Evolutionary conservation across 1,140 invertebrate genomes (phyloP).

Genomic region (Zaprionus inermis): DNA sequence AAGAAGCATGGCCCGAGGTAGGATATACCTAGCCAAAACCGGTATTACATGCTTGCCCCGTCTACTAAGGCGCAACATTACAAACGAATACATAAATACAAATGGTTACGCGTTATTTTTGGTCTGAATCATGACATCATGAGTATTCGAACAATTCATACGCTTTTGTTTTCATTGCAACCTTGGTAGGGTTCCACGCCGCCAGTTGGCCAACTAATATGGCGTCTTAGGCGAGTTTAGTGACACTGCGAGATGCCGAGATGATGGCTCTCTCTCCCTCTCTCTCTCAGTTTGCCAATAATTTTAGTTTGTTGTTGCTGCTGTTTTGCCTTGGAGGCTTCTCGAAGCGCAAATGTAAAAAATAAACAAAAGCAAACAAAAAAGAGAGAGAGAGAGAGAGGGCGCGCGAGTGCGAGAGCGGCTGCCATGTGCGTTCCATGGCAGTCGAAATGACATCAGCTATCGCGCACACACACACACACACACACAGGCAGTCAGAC

Average conservation of each 20-base stretch:
- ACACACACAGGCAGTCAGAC: slow-evolving; percentile 13
- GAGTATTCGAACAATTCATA: background rate
- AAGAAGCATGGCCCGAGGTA: background rate
- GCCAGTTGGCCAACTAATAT: background rate
- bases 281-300: too few species aligned
- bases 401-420: background rate
- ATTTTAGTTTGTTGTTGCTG: slow-evolving; percentile 14
- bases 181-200: slow-evolving; percentile 35
- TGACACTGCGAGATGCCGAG: slow-evolving; percentile 8
- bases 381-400: slow-evolving; percentile 12
- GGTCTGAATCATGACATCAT: slow-evolving; percentile 60
- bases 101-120: slow-evolving; percentile 31
- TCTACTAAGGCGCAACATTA: slow-evolving; percentile 11
- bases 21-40: slow-evolving; percentile 39
- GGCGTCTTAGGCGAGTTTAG: slow-evolving; percentile 18
- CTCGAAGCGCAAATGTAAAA: slow-evolving; percentile 71
- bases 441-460: slow-evolving; percentile 67
- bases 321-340: slow-evolving; percentile 40
- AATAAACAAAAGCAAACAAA: slow-evolving; percentile 63
- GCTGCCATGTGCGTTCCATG: slow-evolving; percentile 57
- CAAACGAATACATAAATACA: slow-evolving; percentile 12
- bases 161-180: slow-evolving; percentile 9
- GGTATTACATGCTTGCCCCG: slow-evolving; percentile 50
- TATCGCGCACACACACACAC: slow-evolving; percentile 9
- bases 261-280: background rate